Percentiles rank a stretch among this genome's conserved stretches.
These are phyloP conservation scores for Macrosiphum euphorbiae DNA, from an alignment of 2,888 invertebrate species.

Conservation along the genomic window DNA sequence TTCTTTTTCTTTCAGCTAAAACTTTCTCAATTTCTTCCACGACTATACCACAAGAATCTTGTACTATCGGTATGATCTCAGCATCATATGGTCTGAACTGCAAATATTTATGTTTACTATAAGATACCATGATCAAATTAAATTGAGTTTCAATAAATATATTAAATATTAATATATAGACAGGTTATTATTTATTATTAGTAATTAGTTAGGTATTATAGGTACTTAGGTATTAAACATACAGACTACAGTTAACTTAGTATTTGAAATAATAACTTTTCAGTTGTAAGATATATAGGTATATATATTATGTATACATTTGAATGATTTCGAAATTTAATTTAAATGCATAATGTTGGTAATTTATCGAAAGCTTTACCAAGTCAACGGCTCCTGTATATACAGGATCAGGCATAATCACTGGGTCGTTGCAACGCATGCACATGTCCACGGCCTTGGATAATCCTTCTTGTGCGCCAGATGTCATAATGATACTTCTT, in stretches of 20 bases:
- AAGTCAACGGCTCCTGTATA: constrained; percentile 80
- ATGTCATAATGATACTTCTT: constrained; percentile 75
- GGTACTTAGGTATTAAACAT: neutral
- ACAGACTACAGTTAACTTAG: neutral
- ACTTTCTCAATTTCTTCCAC: constrained; percentile 75
- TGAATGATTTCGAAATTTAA: neutral
- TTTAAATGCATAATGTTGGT: neutral
- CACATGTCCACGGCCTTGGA: constrained; percentile 81
- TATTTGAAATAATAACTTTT: neutral
- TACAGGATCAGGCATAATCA: constrained; percentile 79
- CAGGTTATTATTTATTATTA: neutral
- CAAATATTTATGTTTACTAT: constrained; percentile 67
- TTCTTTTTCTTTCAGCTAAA: constrained; percentile 73
- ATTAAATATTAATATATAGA: neutral
- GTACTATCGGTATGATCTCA: constrained; percentile 78
- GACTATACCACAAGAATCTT: constrained; percentile 79
- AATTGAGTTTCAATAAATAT: neutral
- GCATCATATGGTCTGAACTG: constrained; percentile 80
- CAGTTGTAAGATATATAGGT: neutral
- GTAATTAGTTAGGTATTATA: neutral
- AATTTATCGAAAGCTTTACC: constrained; percentile 71
- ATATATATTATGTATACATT: neutral
- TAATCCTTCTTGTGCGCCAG: constrained; percentile 84
- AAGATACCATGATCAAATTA: neutral
- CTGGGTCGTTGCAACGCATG: constrained; percentile 78